Evolutionary conservation across 2,888 invertebrate genomes (phyloP).

Genomic region (Habroteleia sp.): DNA sequence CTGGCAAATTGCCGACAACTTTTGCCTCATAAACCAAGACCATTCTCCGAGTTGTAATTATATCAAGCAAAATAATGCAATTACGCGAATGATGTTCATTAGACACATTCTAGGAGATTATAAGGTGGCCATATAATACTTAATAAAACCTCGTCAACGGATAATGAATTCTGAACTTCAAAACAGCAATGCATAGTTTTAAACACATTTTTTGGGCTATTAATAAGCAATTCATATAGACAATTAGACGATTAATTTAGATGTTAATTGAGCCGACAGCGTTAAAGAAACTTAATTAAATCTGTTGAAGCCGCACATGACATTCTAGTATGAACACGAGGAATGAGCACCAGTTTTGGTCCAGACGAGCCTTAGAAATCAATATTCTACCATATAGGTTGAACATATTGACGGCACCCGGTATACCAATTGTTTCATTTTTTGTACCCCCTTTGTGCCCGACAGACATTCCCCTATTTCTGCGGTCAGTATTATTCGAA

Average conservation of each 20-base stretch:
- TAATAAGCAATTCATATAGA: conserved; percentile 23
- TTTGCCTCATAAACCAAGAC: not conserved
- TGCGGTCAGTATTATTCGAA: not conserved
- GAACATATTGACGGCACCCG: conserved; percentile 16
- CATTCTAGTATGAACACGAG: conserved; percentile 55
- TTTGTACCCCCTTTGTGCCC: conserved; percentile 17
- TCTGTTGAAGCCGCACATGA: conserved; percentile 56
- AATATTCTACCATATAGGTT: conserved; percentile 52
- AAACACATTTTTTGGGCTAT: not conserved
- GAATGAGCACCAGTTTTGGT: conserved; percentile 50
- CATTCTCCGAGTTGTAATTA: not conserved
- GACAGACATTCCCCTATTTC: conserved; percentile 19
- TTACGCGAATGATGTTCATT: conserved; percentile 13
- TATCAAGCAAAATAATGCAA: conserved; percentile 6
- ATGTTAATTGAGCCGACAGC: conserved; percentile 39
- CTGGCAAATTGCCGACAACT: not conserved
- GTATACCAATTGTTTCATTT: conserved; percentile 45
- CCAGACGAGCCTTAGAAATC: conserved; percentile 61
- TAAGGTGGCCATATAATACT: conserved; percentile 10
- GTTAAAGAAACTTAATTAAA: conserved; percentile 64
- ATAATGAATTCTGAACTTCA: too few relatives aligned
- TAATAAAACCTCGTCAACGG: conserved; percentile 1
- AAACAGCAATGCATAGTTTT: not conserved
- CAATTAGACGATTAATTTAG: conserved; percentile 32
- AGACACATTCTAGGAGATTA: conserved; percentile 12